Conservation (phyloP, 1,140 invertebrate species). For the Orius insidiosus region DNA sequence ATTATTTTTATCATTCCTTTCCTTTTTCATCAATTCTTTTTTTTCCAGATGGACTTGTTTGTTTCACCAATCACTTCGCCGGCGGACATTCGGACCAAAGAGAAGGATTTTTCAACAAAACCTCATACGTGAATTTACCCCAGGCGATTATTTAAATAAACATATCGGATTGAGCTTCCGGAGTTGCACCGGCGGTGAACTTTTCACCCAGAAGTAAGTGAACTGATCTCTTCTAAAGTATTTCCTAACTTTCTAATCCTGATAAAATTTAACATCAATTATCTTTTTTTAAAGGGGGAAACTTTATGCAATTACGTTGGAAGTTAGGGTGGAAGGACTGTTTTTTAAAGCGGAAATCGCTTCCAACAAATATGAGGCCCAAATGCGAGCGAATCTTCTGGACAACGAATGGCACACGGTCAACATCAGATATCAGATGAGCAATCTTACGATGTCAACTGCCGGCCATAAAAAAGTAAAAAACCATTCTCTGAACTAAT, state of each 20-base stretch:
- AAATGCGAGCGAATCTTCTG: constrained; percentile 43
- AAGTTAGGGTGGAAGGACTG: constrained; percentile 41
- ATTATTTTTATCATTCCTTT: no score
- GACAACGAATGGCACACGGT: constrained; percentile 69
- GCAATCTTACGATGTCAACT: constrained; percentile 42
- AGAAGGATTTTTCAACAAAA: constrained; percentile 66
- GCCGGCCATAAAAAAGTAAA: constrained; percentile 32
- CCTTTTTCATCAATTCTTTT: no score
- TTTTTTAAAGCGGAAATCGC: constrained; percentile 38
- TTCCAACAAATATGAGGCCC: constrained; percentile 38
- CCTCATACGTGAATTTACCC: constrained; percentile 47
- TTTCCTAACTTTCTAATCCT: not conserved
- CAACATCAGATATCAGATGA: constrained; percentile 44
- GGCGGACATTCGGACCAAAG: constrained; percentile 23
- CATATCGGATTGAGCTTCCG: constrained; percentile 64
- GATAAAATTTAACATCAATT: not conserved
- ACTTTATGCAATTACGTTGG: constrained; percentile 14
- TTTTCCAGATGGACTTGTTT: no score
- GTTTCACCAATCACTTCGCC: no score
- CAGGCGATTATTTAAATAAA: constrained; percentile 48
- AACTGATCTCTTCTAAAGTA: not conserved
- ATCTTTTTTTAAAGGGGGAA: constrained; percentile 8
- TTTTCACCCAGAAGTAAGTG: constrained; percentile 41
- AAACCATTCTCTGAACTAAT: no score
- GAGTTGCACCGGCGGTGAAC: constrained; percentile 54